These are phyloP conservation scores for Nomada ferruginata DNA, from an alignment of 2,888 invertebrate species.

Conservation along the genomic window DNA sequence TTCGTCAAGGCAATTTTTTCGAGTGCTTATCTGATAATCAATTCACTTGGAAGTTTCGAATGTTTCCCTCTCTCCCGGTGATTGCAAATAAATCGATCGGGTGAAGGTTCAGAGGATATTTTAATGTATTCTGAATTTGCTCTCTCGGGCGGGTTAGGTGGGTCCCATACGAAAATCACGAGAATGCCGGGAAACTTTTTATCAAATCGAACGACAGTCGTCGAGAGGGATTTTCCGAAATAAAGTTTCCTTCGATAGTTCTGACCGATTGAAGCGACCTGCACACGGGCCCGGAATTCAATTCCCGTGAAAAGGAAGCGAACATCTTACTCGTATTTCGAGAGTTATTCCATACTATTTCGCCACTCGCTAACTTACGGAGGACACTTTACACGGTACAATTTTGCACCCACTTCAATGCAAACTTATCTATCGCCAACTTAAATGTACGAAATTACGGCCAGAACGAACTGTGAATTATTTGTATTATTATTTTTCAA, in stretches of 20 bases:
- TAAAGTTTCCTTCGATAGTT: neutral
- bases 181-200: neutral
- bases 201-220: neutral
- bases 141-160: no score
- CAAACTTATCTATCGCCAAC: neutral
- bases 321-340: neutral
- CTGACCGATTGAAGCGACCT: neutral
- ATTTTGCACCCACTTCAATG: neutral
- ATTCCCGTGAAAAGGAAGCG: conserved; percentile 1
- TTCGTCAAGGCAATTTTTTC: neutral
- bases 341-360: conserved; percentile 14
- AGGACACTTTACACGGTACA: neutral
- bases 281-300: neutral
- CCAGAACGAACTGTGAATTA: no score
- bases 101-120: no score
- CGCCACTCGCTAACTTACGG: neutral
- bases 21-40: neutral
- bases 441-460: no score
- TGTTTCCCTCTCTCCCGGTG: no score
- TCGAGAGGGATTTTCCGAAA: neutral
- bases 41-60: neutral
- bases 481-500: no score
- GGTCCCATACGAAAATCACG: neutral
- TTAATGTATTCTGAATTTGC: no score
- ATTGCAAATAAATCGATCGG: no score